Base-by-base conservation (phyloP, 2,888 invertebrate species). In the Noctuana brunneofusca region DNA sequence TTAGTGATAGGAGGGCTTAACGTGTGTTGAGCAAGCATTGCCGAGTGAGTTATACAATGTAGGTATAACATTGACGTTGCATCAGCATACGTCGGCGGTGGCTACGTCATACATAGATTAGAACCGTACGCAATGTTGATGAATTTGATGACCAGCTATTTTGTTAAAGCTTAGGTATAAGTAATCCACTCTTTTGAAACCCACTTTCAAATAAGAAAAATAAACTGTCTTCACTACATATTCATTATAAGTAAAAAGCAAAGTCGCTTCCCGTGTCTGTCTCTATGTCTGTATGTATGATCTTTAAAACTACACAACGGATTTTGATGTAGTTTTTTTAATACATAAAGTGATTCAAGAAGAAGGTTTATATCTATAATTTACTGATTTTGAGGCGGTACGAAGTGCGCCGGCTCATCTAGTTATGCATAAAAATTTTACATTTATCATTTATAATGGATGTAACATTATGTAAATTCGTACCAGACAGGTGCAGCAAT, bases 381-480 rank as follows among this genome's bases (percentile, higher is more conserved):
- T n/a, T n/a, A n/a, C n/a, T n/a, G n/a, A n/a, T n/a, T n/a, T n/a
- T n/a, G n/a, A n/a, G n/a, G n/a, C n/a, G n/a, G n/a, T n/a, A n/a
- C n/a, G n/a, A n/a, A n/a, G n/a, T n/a, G n/a, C n/a, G n/a, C n/a
- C n/a, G n/a, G n/a, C n/a, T n/a, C n/a, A n/a, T n/a, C n/a, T n/a
- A n/a, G n/a, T n/a, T n/a, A n/a, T n/a, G n/a, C n/a, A n/a, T n/a
- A n/a, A n/a, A n/a, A n/a, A n/a, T n/a, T n/a, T n/a, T n/a, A n/a
- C 41, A 16, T 41, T 41, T 41, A 41, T 41, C 41, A 16, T 41
- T 22, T 3, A n/a, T 27, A 24, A 49, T 24, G 24, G 24, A 24
- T 24, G 49, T 24, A 49, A 49, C n/a, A 12, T 32, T 14, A 52
- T 32, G 18, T 18, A 32, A 52, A 52, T 52, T 18, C n/a, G 32